Evolutionary conservation across 1,140 invertebrate genomes (phyloP), one percentile per base, ranked within the genome.

Genomic region (Cydia splendana): DNA sequence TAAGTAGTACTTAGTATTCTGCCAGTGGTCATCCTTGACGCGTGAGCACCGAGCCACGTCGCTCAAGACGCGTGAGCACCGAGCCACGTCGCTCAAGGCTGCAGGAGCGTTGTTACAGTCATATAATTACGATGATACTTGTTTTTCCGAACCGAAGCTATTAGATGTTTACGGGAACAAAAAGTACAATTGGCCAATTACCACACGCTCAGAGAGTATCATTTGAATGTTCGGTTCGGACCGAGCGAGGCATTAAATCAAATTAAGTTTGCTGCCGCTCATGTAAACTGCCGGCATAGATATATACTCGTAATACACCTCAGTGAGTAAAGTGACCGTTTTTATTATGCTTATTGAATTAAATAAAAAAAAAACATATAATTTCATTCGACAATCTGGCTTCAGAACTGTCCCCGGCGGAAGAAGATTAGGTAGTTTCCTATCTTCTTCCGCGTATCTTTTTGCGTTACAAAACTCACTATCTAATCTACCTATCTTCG

Each of bases 161-260:
- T n/a, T n/a, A n/a, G n/a, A n/a, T 62, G 57, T 62, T 62, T 62
- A 62, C 18, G 57, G 10, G 7, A 67, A 71, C 67, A 71, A 71
- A 71, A 71, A 71, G 9, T 7, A 71, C 45, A 71, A 71, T 71
- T 71, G 67, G 30, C 2, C 67, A 71, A 71, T 71, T 45, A 71
- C 34, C 45, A 71, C 45, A 18, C 30, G 34, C 30, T 69, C 65
- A 65, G 28, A 34, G 65, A 2, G 65, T 69, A 34, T 69, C 65
- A n/a, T 69, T 34, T 69, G 65, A 24, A 30, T 38, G 15, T n/a
- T 20, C 3, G 24, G 65, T 24, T 65, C 13, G 10, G 12, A 24
- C 12, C 65, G 24, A 30, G 65, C 24, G 28, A 65, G 53, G 53
- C n/a, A 57, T 48, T 48, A 18, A n/a, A 18, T 51, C 53, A 5